Base-by-base conservation (phyloP, 2,113 vertebrate species). In the Zapus hudsonius region DNA sequence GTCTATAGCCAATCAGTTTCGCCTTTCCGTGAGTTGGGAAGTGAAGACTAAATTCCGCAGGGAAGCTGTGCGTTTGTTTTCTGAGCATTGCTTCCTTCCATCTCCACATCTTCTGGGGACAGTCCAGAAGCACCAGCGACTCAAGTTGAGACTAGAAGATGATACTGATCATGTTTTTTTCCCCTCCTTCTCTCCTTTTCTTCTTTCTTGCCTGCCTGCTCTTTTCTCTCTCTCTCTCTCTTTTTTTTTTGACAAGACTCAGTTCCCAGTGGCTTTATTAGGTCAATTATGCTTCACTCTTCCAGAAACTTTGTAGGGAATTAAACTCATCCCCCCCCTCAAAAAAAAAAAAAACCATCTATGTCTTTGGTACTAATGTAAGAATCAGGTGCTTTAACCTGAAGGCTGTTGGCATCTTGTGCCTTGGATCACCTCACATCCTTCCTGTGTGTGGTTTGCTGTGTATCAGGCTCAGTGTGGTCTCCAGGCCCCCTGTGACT, bases 381-480 rank as follows among this genome's bases (percentile, higher is more conserved):
- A 47, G 64, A 79, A 61, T 12, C 4, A 15, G 20, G 12, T 11
- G 9, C 19, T 75, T 55, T 40, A 2, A 6, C 33, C 40, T 42
- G 33, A 2, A 33, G 36, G 47, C 44, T 42, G 8, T 31, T 12
- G 4, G 55, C 9, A 3, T 7, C 76, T 52, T 1, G 6, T 3
- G 10, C 20, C 55, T 36, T 17, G 7, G 15, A 0, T 27, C 13
- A 4, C 27, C 59, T 55, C 2, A 11, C 0, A 0, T n/a, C 72
- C 2, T 19, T 19, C 25, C 5, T 11, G 19, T 2, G 74, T 13
- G n/a, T 16, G 11, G 40, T 38, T 27, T 11, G 3, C n/a, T 52
- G 29, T 6, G 27, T 1, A 2, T 3, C 23, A 42, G 61, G 63
- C 27, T 17, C 59, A 40, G 0, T 7, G 27, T 4, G 25, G 44